A percentile compares a stretch with the other conserved stretches of the same genome.
Conservation (phyloP, 2,888 invertebrate species). For the Eumacrocentrus americanus region DNA sequence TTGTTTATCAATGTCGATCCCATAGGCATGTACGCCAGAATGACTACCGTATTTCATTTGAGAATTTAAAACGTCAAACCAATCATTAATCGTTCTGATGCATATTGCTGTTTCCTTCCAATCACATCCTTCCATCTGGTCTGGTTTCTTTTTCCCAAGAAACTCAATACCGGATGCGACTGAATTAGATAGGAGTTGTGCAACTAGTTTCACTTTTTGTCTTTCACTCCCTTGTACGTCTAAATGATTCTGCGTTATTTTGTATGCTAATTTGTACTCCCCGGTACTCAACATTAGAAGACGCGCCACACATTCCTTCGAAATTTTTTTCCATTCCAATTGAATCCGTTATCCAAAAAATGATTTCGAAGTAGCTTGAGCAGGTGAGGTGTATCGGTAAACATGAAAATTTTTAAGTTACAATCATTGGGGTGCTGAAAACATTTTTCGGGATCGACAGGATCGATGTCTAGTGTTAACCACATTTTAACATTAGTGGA, state of each 20-base stretch:
- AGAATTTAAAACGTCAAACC: not conserved
- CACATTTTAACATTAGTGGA: not conserved
- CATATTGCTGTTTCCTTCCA: not conserved
- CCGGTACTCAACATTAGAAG: not conserved
- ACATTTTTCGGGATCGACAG: not conserved
- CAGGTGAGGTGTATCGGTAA: constrained; percentile 1
- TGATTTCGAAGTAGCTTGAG: not conserved
- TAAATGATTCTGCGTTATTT: not conserved
- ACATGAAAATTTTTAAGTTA: constrained; percentile 5
- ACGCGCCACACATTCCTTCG: not conserved
- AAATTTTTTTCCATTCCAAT: not conserved
- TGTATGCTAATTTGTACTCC: not conserved
- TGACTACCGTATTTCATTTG: not conserved
- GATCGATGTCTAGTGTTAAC: not conserved
- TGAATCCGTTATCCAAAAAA: not conserved
- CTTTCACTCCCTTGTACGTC: not conserved
- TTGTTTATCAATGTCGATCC: not conserved
- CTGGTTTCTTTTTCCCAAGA: not conserved
- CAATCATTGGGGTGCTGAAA: not conserved
- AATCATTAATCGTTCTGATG: not conserved
- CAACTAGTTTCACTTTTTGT: not conserved
- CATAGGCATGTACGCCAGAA: not conserved
- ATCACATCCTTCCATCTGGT: not conserved
- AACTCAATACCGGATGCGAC: not conserved
- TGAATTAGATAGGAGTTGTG: not conserved